Percentiles rank a stretch among this genome's conserved stretches.
phyloP scores from a whole-genome alignment of 2,113 vertebrate species.

The Thermophis baileyi region DNA sequence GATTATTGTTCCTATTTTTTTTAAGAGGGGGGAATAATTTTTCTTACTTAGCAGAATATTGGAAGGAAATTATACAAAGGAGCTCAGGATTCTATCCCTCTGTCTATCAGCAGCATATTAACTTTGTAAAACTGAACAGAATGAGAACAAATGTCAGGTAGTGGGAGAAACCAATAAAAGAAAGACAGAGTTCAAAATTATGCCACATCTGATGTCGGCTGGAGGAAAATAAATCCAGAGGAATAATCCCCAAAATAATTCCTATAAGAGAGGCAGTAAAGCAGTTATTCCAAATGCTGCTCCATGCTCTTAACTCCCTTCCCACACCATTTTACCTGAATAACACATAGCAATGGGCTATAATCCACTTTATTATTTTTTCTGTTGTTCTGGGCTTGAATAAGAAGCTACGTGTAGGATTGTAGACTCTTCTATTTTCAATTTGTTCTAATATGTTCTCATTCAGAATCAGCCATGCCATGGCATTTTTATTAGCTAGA shows the following conservation, averaged over 20 bases:
- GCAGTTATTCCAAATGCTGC: not conserved
- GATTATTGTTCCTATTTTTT: not conserved
- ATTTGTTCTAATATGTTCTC: not conserved
- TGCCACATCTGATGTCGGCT: not conserved
- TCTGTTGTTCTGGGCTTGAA: not conserved
- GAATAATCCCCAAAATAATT: not conserved
- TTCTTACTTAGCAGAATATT: not conserved
- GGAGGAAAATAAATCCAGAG: not conserved
- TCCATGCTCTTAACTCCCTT: not conserved
- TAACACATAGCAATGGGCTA: not conserved
- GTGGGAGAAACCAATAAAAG: not conserved
- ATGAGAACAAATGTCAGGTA: not conserved
- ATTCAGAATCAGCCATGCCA: not conserved
- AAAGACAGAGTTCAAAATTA: not conserved
- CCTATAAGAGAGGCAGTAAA: not conserved
- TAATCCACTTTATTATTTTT: not conserved
- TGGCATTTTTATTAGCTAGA: constrained; percentile 1
- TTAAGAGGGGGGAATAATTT: not conserved
- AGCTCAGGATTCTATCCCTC: not conserved
- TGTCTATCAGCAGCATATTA: not conserved
- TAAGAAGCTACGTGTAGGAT: not conserved
- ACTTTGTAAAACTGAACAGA: not conserved
- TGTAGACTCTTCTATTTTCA: not conserved
- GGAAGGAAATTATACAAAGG: not conserved
- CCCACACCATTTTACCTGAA: not conserved